Conservation (phyloP, 2,797 vertebrate species). For the Eupleurogrammus muticus region DNA sequence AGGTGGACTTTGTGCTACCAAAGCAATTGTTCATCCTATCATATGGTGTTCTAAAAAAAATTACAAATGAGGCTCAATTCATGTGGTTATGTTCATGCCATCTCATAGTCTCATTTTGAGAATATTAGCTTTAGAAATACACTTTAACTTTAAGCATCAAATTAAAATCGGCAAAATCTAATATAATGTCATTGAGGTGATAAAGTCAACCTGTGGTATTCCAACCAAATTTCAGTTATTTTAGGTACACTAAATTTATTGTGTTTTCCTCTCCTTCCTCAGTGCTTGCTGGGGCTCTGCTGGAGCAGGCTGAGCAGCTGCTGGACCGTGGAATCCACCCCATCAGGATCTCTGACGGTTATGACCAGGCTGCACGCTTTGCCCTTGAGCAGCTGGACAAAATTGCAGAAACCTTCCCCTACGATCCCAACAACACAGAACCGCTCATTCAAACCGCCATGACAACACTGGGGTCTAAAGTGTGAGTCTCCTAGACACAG, state of each 20-base stretch:
- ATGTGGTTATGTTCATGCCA: background rate
- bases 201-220: background rate
- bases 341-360: slow-evolving; percentile 95
- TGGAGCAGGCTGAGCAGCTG: slow-evolving; percentile 96
- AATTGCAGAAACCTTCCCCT: slow-evolving; percentile 92
- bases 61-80: background rate
- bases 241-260: background rate
- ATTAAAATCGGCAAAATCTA: background rate
- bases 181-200: background rate
- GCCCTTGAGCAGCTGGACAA: slow-evolving; percentile 92
- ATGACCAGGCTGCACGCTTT: slow-evolving; percentile 93
- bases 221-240: background rate
- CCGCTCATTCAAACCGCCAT: slow-evolving; percentile 97
- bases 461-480: slow-evolving; percentile 98
- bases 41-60: background rate
- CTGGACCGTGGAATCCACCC: slow-evolving; percentile 97
- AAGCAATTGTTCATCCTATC: background rate
- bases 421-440: slow-evolving; percentile 89
- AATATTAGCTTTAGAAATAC: background rate
- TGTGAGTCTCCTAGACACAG: slow-evolving; percentile 82
- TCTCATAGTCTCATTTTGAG: background rate
- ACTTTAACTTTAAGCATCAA: background rate
- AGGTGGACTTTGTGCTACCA: background rate
- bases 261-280: background rate
- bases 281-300: slow-evolving; percentile 95